phyloP scores from a whole-genome alignment of 2,888 invertebrate genomes.

The Cheilosia scutellata region DNA sequence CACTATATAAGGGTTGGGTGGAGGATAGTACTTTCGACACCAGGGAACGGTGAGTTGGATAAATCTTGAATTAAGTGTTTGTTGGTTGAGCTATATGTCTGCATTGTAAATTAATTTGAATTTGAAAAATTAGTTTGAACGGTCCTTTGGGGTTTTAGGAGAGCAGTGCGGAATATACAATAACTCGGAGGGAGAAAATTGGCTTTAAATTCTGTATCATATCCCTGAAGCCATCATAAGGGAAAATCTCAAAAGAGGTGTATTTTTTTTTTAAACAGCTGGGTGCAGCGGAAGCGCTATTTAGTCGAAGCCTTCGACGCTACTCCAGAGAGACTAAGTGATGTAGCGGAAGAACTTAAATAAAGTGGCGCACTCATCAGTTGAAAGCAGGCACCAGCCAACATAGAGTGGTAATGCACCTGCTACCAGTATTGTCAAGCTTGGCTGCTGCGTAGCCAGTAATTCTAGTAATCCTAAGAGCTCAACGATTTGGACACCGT shows the following conservation, averaged over 20 bases:
- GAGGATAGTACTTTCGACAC: neutral
- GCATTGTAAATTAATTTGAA: conserved; percentile 43
- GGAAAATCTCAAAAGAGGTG: too few species aligned
- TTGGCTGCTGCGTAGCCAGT: neutral
- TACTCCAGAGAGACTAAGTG: too few species aligned
- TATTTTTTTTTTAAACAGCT: too few species aligned
- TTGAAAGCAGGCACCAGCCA: too few species aligned
- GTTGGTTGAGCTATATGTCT: conserved; percentile 6
- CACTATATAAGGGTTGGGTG: neutral
- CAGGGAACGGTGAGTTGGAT: conserved; percentile 13
- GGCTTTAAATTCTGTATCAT: too few species aligned
- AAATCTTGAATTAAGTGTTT: conserved; percentile 61
- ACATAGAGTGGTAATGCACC: neutral
- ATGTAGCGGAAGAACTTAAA: too few species aligned
- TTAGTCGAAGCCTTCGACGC: too few species aligned
- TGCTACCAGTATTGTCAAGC: neutral
- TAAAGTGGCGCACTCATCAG: too few species aligned
- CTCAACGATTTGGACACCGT: neutral
- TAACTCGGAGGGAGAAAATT: too few species aligned
- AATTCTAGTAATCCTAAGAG: neutral
- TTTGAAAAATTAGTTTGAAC: conserved; percentile 10
- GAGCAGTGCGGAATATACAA: neutral
- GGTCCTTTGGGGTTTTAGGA: neutral
- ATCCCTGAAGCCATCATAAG: too few species aligned
- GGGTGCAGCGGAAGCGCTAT: too few species aligned